These are phyloP conservation scores for Trichogramma dendrolimi DNA, from an alignment of 2,888 invertebrate genomes.

Conservation along the genomic window DNA sequence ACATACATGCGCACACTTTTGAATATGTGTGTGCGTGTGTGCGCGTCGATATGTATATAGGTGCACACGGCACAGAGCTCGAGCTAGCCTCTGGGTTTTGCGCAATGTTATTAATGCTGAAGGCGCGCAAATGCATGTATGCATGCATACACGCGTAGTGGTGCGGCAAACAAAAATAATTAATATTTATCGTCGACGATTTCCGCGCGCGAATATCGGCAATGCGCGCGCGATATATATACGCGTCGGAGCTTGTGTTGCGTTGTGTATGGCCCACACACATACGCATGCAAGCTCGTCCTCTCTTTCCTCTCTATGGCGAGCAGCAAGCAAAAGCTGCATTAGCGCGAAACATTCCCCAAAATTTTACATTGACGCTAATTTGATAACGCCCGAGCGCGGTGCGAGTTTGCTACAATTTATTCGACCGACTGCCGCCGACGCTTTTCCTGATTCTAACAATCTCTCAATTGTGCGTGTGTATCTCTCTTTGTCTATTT, in stretches of 20 bases:
- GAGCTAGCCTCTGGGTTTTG: slow-evolving; percentile 33
- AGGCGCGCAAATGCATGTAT: slow-evolving; percentile 33
- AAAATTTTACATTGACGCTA: slow-evolving; percentile 41
- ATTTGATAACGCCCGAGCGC: slow-evolving; percentile 44
- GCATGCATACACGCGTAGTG: slow-evolving; percentile 19
- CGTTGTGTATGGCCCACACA: slow-evolving; percentile 16
- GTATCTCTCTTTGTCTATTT: slow-evolving; percentile 23
- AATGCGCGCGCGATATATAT: slow-evolving; percentile 25
- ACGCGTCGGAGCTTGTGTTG: slow-evolving; percentile 19
- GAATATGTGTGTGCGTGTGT: slow-evolving; percentile 32
- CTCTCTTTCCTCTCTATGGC: not conserved
- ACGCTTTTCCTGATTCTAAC: slow-evolving; percentile 38
- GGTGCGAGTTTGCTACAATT: slow-evolving; percentile 24
- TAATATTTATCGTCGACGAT: slow-evolving; percentile 52
- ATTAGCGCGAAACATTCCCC: slow-evolving; percentile 31
- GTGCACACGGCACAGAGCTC: slow-evolving; percentile 14
- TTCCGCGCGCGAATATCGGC: slow-evolving; percentile 43
- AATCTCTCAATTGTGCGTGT: slow-evolving; percentile 19
- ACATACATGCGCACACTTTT: too few relatives aligned
- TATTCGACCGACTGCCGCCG: slow-evolving; percentile 38
- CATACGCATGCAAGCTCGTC: not conserved
- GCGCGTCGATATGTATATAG: slow-evolving; percentile 23
- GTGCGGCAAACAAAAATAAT: slow-evolving; percentile 52
- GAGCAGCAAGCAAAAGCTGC: slow-evolving; percentile 28
- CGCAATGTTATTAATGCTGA: slow-evolving; percentile 50